phyloP scores from a whole-genome alignment of 2,888 invertebrate genomes.

The Pristionchus mayeri region DNA sequence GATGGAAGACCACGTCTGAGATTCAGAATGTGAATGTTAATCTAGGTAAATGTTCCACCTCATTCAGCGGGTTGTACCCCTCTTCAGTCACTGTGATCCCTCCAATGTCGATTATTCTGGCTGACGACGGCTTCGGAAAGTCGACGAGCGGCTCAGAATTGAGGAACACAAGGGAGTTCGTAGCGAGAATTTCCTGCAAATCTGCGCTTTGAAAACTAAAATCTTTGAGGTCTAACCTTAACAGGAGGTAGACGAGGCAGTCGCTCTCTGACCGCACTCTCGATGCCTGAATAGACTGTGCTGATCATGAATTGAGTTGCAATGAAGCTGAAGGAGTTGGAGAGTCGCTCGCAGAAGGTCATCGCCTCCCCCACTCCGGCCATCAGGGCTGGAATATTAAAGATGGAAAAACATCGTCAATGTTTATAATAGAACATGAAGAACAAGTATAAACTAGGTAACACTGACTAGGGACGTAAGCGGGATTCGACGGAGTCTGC shows the following conservation, averaged over 20 bases:
- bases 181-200: slow-evolving; percentile 55
- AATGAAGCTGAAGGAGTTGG: neutral
- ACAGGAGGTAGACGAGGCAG: neutral
- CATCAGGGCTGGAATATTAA: slow-evolving; percentile 9
- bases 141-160: slow-evolving; percentile 65
- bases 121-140: slow-evolving; percentile 62
- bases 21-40: neutral
- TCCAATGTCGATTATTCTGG: slow-evolving; percentile 62
- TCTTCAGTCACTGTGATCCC: slow-evolving; percentile 54
- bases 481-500: slow-evolving; percentile 57
- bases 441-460: no score
- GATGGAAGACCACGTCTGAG: slow-evolving; percentile 38
- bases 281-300: neutral
- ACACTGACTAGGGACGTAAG: slow-evolving; percentile 55
- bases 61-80: neutral
- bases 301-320: neutral
- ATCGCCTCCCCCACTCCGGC: neutral
- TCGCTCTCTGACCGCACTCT: neutral
- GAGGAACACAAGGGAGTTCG: slow-evolving; percentile 58
- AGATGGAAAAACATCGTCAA: no score
- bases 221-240: neutral
- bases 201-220: neutral
- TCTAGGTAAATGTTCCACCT: neutral
- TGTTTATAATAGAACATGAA: no score
- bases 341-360: neutral